Evolutionary conservation across 2,113 vertebrate species (phyloP).

Genomic region (Cyrtonyx montezumae): DNA sequence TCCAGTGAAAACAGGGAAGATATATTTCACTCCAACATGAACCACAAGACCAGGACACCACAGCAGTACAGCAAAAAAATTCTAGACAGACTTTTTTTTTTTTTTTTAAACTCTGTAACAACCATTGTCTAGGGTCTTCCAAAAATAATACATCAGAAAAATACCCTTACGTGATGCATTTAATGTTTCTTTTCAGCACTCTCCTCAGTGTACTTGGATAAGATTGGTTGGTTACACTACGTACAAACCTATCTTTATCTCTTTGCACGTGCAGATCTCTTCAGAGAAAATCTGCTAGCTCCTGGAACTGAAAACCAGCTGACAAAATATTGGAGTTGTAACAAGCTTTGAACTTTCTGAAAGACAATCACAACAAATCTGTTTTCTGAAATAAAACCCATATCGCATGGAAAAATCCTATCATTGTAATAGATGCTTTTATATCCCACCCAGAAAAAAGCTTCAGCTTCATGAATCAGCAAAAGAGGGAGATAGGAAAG

Average conservation of each 20-base stretch:
- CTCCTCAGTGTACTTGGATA: constrained; percentile 37
- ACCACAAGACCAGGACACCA: background rate
- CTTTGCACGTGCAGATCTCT: constrained; percentile 23
- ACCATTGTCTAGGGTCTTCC: constrained; percentile 22
- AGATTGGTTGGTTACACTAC: background rate
- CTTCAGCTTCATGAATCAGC: background rate
- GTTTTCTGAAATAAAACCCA: background rate
- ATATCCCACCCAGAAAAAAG: background rate
- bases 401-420: background rate
- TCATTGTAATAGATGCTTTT: background rate
- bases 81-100: background rate
- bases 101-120: background rate
- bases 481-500: fast-evolving
- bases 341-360: constrained; percentile 28
- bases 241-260: constrained; percentile 61
- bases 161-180: constrained; percentile 37
- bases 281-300: constrained; percentile 17
- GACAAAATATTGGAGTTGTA: constrained; percentile 3
- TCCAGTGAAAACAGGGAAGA: background rate
- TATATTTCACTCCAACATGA: background rate
- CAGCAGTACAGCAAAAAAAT: background rate
- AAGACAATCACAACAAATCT: background rate
- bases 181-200: constrained; percentile 62
- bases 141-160: constrained; percentile 72
- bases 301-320: constrained; percentile 39